Evolutionary conservation across 2,888 invertebrate species (phyloP).

Genomic region (Scaptomyza cyrtandrae): DNA sequence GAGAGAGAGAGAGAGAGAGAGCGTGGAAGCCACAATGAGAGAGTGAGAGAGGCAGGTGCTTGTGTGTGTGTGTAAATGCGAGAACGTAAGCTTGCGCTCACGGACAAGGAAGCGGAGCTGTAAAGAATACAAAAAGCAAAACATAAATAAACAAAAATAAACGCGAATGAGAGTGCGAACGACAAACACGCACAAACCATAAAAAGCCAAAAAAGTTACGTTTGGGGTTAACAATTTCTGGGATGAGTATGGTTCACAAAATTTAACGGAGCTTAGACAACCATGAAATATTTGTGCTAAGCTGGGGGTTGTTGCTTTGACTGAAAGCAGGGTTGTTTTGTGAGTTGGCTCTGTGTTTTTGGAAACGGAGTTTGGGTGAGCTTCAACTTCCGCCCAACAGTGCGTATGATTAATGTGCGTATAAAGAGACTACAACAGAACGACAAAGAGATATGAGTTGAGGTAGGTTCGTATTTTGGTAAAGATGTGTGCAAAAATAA

Average conservation of each 20-base stretch:
- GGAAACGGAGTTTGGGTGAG: constrained; percentile 31
- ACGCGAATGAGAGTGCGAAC: constrained; percentile 65
- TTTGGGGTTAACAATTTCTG: constrained; percentile 59
- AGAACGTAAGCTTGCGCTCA: constrained; percentile 31
- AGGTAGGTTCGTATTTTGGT: constrained; percentile 61
- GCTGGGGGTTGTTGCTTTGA: background rate
- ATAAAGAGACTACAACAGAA: constrained; percentile 24
- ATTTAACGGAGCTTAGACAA: constrained; percentile 26
- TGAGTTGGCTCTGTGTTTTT: constrained; percentile 6
- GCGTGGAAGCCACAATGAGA: constrained; percentile 25
- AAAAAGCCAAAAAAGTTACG: constrained; percentile 14
- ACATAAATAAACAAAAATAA: constrained; percentile 81
- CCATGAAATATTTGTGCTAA: background rate
- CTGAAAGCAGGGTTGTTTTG: constrained; percentile 10
- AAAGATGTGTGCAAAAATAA: background rate
- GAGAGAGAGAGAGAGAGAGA: constrained; percentile 22
- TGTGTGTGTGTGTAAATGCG: constrained; percentile 1
- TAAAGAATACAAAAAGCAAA: constrained; percentile 75
- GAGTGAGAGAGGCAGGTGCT: constrained; percentile 22
- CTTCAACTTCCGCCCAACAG: constrained; percentile 35
- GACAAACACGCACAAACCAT: constrained; percentile 40
- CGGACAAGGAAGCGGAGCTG: constrained; percentile 67
- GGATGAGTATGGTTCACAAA: constrained; percentile 50
- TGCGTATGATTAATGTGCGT: constrained; percentile 65
- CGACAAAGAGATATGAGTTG: constrained; percentile 54